Percentiles rank a stretch among this genome's conserved stretches.
phyloP scores from a whole-genome alignment of 2,888 invertebrate genomes.

The Protophormia terraenovae region DNA sequence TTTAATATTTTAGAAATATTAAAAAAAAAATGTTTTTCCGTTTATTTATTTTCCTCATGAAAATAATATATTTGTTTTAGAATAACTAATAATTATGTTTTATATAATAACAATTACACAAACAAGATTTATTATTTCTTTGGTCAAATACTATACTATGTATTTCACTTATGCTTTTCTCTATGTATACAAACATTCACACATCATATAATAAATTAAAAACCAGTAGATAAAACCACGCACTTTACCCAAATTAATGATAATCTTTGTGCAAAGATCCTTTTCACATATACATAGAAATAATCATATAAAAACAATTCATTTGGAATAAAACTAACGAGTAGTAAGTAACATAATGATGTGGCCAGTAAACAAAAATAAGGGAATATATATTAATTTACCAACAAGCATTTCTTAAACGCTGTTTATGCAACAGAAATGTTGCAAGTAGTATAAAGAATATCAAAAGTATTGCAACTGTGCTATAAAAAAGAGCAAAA shows the following conservation, averaged over 20 bases:
- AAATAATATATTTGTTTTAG: constrained; percentile 11
- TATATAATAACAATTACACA: constrained; percentile 25
- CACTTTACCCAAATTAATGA: constrained; percentile 60
- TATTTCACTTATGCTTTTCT: not conserved
- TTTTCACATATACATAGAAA: not conserved
- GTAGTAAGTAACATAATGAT: constrained; percentile 44
- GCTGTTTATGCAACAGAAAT: not conserved
- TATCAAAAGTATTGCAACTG: not conserved
- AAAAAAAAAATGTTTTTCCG: too few species aligned
- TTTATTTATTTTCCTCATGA: not conserved
- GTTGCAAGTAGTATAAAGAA: not conserved
- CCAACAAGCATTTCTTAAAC: not conserved
- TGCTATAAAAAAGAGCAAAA: not conserved
- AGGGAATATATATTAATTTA: not conserved
- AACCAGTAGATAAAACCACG: constrained; percentile 51
- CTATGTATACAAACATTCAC: not conserved
- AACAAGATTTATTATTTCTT: not conserved
- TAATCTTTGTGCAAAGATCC: constrained; percentile 29
- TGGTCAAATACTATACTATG: not conserved
- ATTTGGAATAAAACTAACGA: constrained; percentile 20
- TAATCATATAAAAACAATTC: not conserved
- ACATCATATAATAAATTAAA: constrained; percentile 36
- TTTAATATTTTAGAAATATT: too few species aligned
- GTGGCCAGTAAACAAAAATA: not conserved
- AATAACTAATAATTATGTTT: constrained; percentile 35